phyloP scores from a whole-genome alignment of 2,113 vertebrate species.

The Oenanthe melanoleuca region DNA sequence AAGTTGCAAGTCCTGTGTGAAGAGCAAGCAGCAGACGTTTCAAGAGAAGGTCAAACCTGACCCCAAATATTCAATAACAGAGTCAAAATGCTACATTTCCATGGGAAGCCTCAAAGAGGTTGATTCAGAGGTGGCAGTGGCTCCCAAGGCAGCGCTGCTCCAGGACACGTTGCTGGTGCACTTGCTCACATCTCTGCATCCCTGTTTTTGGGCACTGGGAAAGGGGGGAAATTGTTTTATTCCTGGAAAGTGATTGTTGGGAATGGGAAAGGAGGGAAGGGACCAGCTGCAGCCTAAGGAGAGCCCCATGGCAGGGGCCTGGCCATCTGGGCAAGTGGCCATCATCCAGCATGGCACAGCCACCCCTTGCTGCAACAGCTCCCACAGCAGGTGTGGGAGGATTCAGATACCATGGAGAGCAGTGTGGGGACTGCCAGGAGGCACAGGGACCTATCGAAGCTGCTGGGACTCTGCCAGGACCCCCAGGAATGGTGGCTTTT shows the following conservation, averaged over 20 bases:
- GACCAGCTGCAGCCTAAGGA: background rate
- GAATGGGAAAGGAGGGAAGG: background rate
- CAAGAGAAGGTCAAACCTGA: background rate
- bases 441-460: background rate
- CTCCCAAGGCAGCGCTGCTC: slow-evolving; percentile 10
- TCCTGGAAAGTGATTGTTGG: background rate
- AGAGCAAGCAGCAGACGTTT: background rate
- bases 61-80: background rate
- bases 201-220: background rate
- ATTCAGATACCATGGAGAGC: background rate
- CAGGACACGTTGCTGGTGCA: slow-evolving; percentile 1
- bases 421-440: background rate
- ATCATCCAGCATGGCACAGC: background rate
- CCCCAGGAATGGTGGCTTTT: background rate
- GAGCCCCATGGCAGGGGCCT: background rate
- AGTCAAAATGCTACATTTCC: slow-evolving; percentile 53
- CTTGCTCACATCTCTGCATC: background rate
- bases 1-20: background rate
- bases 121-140: background rate
- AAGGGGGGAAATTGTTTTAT: background rate
- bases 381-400: background rate
- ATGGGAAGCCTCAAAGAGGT: background rate
- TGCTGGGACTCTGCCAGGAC: background rate
- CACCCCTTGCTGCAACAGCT: background rate
- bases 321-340: rapidly evolving